A percentile compares a stretch with the other conserved stretches of the same genome.
These are phyloP conservation scores for Schizothorax lantsangensis DNA, from an alignment of 2,797 vertebrate species.

Conservation along the genomic window DNA sequence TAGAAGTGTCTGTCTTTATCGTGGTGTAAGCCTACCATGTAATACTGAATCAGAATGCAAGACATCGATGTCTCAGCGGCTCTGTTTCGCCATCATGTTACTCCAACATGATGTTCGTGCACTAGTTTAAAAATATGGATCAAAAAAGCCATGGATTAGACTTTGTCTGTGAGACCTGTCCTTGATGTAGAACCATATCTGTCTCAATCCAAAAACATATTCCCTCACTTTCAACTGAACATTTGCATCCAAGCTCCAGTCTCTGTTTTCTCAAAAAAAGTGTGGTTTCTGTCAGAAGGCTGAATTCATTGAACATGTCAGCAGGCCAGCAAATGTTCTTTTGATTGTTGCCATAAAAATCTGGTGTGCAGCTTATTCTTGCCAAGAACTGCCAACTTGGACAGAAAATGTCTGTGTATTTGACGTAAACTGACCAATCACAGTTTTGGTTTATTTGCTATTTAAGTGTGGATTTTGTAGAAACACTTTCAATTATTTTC, in stretches of 20 bases:
- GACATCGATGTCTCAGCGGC: not conserved
- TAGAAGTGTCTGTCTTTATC: constrained; percentile 19
- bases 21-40: not conserved
- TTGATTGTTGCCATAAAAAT: not conserved
- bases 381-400: not conserved
- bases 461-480: not conserved
- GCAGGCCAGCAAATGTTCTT: constrained; percentile 2
- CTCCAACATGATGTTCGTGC: not conserved
- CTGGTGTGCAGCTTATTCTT: not conserved
- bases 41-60: constrained; percentile 8
- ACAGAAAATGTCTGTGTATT: not conserved
- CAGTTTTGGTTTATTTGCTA: not conserved
- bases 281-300: constrained; percentile 7
- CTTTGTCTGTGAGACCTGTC: constrained; percentile 35
- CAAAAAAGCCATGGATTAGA: not conserved
- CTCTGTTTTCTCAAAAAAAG: constrained; percentile 7
- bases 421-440: not conserved
- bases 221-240: not conserved
- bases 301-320: constrained; percentile 10
- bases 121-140: constrained; percentile 29
- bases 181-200: constrained; percentile 22
- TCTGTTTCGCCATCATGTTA: constrained; percentile 12
- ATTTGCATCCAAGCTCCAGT: constrained; percentile 26
- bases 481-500: not conserved
- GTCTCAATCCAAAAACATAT: constrained; percentile 7